These are phyloP conservation scores for Bombus sibiricus DNA, from an alignment of 1,140 invertebrate genomes.

Conservation along the genomic window DNA sequence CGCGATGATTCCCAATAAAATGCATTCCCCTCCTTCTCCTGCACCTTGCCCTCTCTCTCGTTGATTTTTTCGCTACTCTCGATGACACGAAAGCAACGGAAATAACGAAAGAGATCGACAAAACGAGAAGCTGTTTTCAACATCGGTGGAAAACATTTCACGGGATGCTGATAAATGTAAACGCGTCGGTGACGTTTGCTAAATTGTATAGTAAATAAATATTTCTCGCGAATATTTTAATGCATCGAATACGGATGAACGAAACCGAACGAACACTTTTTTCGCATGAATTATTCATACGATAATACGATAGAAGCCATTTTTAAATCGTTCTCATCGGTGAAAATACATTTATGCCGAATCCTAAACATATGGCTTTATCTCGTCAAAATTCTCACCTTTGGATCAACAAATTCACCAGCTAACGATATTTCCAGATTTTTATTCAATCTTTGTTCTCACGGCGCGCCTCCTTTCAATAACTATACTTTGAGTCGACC, in stretches of 20 bases:
- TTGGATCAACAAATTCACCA: background rate
- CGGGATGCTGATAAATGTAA: background rate
- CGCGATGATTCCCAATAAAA: conserved; percentile 41
- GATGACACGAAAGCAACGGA: background rate
- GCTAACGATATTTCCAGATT: conserved; percentile 2
- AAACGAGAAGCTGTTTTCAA: background rate
- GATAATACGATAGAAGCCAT: background rate
- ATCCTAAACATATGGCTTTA: background rate
- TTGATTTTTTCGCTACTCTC: background rate
- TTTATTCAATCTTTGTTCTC: background rate
- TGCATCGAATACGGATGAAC: background rate
- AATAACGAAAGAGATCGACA: background rate
- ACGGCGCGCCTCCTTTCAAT: background rate
- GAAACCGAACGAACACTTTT: no score
- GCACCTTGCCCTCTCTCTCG: no score
- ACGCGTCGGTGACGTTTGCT: background rate
- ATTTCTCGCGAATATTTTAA: background rate
- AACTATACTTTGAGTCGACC: background rate
- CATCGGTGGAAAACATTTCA: background rate
- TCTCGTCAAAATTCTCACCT: background rate
- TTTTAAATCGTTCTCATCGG: conserved; percentile 22
- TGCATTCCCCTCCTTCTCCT: background rate
- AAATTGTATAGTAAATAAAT: conserved; percentile 18
- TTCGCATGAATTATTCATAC: conserved; percentile 11
- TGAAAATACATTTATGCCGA: background rate